These are phyloP conservation scores for Centruroides sculpturatus DNA, from an alignment of 1,140 invertebrate genomes.

Conservation along the genomic window DNA sequence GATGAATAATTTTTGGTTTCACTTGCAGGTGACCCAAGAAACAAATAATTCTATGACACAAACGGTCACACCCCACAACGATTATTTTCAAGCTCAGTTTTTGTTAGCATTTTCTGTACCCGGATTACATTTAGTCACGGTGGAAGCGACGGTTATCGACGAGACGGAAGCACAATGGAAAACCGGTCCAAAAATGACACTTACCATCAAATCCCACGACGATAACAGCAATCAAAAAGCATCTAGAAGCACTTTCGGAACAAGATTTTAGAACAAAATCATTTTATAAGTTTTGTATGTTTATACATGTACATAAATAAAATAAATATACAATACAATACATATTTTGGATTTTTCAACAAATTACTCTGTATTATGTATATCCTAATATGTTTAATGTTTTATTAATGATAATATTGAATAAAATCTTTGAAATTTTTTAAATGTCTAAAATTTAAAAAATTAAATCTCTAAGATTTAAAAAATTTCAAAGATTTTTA, in stretches of 20 bases:
- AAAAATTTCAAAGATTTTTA: too few relatives aligned
- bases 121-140: slow-evolving; percentile 40
- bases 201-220: slow-evolving; percentile 54
- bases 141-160: slow-evolving; percentile 56
- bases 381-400: too few relatives aligned
- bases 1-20: too few relatives aligned
- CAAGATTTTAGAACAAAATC: not conserved
- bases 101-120: slow-evolving; percentile 40
- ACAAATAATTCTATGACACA: slow-evolving; percentile 40
- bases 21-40: slow-evolving; percentile 15
- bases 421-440: too few relatives aligned
- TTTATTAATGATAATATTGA: too few relatives aligned
- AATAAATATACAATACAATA: too few relatives aligned
- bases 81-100: slow-evolving; percentile 66
- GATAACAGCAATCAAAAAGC: slow-evolving; percentile 29
- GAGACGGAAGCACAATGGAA: slow-evolving; percentile 54
- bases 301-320: too few relatives aligned
- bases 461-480: too few relatives aligned
- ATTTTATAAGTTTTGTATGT: too few relatives aligned
- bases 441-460: too few relatives aligned
- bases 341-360: too few relatives aligned
- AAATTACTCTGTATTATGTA: too few relatives aligned
- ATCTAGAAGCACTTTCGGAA: not conserved
- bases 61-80: slow-evolving; percentile 53
- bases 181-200: slow-evolving; percentile 48